Evolutionary conservation across 2,113 vertebrate species (phyloP), one percentile per base, ranked within the genome.

Genomic region (Pteropus alecto): DNA sequence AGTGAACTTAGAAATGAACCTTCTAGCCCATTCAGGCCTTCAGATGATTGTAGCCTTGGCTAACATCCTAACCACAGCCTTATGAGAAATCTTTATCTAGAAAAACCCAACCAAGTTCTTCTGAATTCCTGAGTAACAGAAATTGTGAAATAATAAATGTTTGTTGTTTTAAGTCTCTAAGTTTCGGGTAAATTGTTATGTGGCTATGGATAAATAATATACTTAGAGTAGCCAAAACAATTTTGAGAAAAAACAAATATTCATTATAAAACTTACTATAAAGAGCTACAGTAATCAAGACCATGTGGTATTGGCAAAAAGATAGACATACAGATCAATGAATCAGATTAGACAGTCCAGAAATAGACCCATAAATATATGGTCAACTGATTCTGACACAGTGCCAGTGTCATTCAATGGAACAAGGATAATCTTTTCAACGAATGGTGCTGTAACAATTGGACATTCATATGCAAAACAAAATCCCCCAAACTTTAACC

Each of bases 181-280:
- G 3, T 83, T 87, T 86, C 81, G 26, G 15, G 51, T 48, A 71
- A 77, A 90, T 43, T 60, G 8, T 54, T 51, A 88, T 73, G n/a
- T 16, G n/a, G 12, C 35, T 61, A 70, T 30, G 51, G 43, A 88
- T 67, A 95, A 85, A n/a, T 76, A 81, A 93, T 61, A 74, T n/a
- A 54, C 26, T 48, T 54, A 56, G 56, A 61, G 6, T 88, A 73
- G 68, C 35, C 26, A 65, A 96, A 88, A 58, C 30, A 60, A 74
- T 91, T 87, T 91, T 60, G 41, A 79, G 81, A 95, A 48, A 90
- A 41, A 85, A 74, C 33, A 51, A 92, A 88, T 82, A 82, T 30
- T 82, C 79, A 82, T 82, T 56, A 18, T 38, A 77, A 87, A 68
- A 87, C 6, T 61, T 65, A 79, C 5, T 65, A 78, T 83, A 81